phyloP scores from a whole-genome alignment of 1,140 invertebrate species.

The Nylanderia fulva region DNA sequence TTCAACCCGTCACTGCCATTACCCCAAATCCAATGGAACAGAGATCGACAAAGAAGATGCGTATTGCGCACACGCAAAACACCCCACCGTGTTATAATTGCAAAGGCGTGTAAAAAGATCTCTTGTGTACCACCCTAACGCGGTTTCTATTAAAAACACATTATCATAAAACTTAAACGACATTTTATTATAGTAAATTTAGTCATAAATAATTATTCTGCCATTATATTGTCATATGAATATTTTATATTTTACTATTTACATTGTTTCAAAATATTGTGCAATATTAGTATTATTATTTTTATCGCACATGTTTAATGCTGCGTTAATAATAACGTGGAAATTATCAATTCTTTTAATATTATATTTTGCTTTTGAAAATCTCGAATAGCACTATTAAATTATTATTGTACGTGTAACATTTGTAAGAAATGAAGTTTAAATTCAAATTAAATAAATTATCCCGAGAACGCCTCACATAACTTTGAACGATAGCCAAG shows the following conservation, averaged over 20 bases:
- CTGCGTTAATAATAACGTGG: too few relatives aligned
- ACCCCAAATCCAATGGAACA: constrained; percentile 65
- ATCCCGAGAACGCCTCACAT: neutral
- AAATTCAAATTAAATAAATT: neutral
- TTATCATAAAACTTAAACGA: neutral
- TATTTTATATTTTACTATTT: neutral
- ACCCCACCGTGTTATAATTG: constrained; percentile 42
- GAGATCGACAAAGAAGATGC: constrained; percentile 67
- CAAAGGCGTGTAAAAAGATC: constrained; percentile 29
- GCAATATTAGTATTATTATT: neutral
- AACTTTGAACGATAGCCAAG: neutral
- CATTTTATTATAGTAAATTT: neutral
- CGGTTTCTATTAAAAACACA: constrained; percentile 3
- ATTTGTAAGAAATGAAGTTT: neutral
- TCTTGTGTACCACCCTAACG: neutral
- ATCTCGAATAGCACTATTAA: neutral
- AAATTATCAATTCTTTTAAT: neutral
- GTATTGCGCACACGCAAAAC: constrained; percentile 73
- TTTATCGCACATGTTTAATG: neutral
- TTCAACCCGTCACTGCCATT: constrained; percentile 63
- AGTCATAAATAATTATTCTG: neutral
- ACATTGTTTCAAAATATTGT: neutral
- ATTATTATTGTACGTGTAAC: neutral
- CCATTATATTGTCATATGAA: neutral
- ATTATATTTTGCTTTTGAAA: neutral